Percentiles rank a stretch among this genome's conserved stretches.
These are phyloP conservation scores for Orthonevra nobilis DNA, from an alignment of 2,888 invertebrate species.

Conservation along the genomic window DNA sequence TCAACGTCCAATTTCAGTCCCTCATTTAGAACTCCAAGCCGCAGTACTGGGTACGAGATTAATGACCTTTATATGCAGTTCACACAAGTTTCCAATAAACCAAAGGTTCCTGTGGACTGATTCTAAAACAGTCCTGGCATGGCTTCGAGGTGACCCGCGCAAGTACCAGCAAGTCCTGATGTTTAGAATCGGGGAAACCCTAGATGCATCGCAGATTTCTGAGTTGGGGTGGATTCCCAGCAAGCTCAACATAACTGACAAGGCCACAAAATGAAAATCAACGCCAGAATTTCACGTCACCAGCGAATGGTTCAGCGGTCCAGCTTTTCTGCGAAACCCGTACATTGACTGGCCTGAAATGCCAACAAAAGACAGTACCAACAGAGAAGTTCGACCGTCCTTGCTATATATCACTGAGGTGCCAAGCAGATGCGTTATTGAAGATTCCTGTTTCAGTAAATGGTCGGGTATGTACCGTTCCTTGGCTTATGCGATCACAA, in stretches of 20 bases:
- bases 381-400: constrained; percentile 2
- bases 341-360: neutral
- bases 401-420: constrained; percentile 6
- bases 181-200: constrained; percentile 56
- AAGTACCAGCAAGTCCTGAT: constrained; percentile 60
- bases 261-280: constrained; percentile 49
- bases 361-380: neutral
- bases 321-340: constrained; percentile 33
- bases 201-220: constrained; percentile 30
- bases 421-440: neutral
- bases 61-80: constrained; percentile 9
- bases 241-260: constrained; percentile 60
- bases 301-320: constrained; percentile 44
- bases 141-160: constrained; percentile 71
- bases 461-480: constrained; percentile 1
- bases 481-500: constrained; percentile 4
- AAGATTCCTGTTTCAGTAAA: neutral
- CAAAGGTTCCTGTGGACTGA: constrained; percentile 69
- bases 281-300: neutral
- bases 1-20: constrained; percentile 7
- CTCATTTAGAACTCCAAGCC: constrained; percentile 64
- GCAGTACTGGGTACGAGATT: constrained; percentile 58
- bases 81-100: constrained; percentile 37
- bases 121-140: constrained; percentile 70
- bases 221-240: constrained; percentile 55